Percentiles rank a stretch among this genome's conserved stretches.
Conservation (phyloP, 2,797 vertebrate genomes). For the Chaetodon trifasciatus region DNA sequence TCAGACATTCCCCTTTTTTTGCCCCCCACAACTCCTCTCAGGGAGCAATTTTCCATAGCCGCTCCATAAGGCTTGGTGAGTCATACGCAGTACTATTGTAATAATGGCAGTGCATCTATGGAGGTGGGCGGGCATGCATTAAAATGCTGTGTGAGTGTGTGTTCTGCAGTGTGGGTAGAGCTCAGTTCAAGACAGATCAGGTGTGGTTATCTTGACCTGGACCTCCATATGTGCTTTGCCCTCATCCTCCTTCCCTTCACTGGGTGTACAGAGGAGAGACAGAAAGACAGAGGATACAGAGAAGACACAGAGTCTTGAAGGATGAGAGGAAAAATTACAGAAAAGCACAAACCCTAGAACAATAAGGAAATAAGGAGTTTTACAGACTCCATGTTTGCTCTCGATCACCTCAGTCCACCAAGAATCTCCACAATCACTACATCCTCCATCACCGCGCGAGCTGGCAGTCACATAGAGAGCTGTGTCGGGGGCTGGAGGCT, state of each 20-base stretch:
- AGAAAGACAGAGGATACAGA: not conserved
- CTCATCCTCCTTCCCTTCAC: slow-evolving; percentile 41
- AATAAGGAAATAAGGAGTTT: not conserved
- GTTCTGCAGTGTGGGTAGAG: slow-evolving; percentile 58
- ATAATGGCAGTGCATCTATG: slow-evolving; percentile 62
- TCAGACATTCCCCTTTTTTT: slow-evolving; percentile 55
- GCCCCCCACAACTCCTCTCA: slow-evolving; percentile 51
- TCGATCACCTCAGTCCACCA: not conserved
- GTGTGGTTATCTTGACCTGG: slow-evolving; percentile 70
- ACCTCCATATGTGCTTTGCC: slow-evolving; percentile 63
- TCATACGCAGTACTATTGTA: slow-evolving; percentile 67
- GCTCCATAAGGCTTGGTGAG: slow-evolving; percentile 64
- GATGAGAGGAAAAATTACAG: not conserved
- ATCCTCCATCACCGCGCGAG: slow-evolving; percentile 28
- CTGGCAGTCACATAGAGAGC: slow-evolving; percentile 60
- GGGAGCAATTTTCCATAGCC: slow-evolving; percentile 75
- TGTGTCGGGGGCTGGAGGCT: slow-evolving; percentile 41
- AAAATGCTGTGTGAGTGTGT: slow-evolving; percentile 70
- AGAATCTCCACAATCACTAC: slow-evolving; percentile 31
- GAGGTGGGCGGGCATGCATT: slow-evolving; percentile 62
- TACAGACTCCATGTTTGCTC: not conserved
- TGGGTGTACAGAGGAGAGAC: not conserved
- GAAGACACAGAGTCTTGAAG: not conserved
- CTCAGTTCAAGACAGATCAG: slow-evolving; percentile 70
- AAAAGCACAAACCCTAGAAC: slow-evolving; percentile 18